Evolutionary conservation across 2,113 vertebrate genomes (phyloP), one percentile per base, ranked within the genome.

Genomic region (Podiceps cristatus): DNA sequence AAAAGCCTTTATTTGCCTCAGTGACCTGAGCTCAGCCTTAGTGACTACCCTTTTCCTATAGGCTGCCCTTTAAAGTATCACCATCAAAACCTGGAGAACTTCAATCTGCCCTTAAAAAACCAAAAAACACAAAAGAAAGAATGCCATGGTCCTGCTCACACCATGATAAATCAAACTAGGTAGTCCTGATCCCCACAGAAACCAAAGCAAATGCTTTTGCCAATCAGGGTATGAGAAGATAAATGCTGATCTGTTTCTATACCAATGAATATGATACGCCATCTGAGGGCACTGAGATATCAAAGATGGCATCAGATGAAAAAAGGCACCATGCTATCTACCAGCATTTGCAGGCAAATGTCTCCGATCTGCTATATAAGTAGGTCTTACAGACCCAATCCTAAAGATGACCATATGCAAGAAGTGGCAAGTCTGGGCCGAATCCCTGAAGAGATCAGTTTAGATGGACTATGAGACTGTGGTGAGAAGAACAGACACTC

Each of bases 221-320:
- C 63, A 8, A 78, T 59, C 47, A 72, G 33, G 14, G 18, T 66
- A 11, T 20, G 17, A 73, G 56, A 93, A 86, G 60, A 60, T 13
- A 72, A 80, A 83, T 27, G 45, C 13, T 72, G 76, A 71, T 25
- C 37, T 84, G 28, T 67, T 86, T 80, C 59, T 37, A n/a, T 42
- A 64, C 9, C 33, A 78, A 2, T 37, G 35, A 78, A 78, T 5
- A 56, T 0, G 0, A 29, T 13, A 56, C 0, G 3, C 7, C 49
- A 60, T 25, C 35, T 69, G 40, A 69, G 37, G 53, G 42, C 40
- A 87, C 44, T 3, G 16, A 92, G 42, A 52, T 45, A 31, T 18
- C 53, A 73, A 86, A 73, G 10, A 19, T 11, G 22, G 24, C 56
- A n/a, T 5, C 5, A 11, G 56, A 31, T 63, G 31, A 76, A 82